Percentiles rank a stretch among this genome's conserved stretches.
Evolutionary conservation across 2,113 vertebrate species (phyloP).

Genomic region (Pseudopipra pipra): DNA sequence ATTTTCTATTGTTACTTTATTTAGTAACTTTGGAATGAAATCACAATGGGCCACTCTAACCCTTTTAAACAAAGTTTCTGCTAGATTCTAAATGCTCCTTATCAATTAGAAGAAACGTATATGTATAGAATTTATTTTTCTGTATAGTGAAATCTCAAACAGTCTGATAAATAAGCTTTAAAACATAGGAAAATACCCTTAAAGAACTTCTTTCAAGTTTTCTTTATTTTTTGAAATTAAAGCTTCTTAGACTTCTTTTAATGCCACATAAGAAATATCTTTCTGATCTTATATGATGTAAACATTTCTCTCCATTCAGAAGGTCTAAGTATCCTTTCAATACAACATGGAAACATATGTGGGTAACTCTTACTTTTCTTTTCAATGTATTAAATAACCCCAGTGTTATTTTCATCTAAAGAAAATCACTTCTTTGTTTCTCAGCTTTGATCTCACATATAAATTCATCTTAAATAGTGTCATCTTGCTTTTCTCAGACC

Average conservation of each 20-base stretch:
- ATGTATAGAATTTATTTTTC: not conserved
- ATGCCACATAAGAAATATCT: not conserved
- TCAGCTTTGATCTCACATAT: slow-evolving; percentile 54
- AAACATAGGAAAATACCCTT: not conserved
- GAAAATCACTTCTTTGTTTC: not conserved
- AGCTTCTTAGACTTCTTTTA: not conserved
- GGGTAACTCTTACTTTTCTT: not conserved
- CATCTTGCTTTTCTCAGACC: slow-evolving; percentile 15
- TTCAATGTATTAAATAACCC: not conserved
- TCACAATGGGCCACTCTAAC: not conserved
- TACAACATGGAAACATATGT: not conserved
- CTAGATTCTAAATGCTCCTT: not conserved
- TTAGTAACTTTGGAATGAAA: not conserved
- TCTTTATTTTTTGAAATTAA: not conserved
- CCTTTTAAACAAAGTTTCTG: not conserved
- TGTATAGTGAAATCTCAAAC: not conserved
- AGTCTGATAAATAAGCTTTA: not conserved
- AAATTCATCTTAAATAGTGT: slow-evolving; percentile 8
- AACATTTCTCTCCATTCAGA: not conserved
- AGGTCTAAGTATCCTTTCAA: not conserved
- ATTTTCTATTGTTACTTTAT: not conserved
- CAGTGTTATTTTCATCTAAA: not conserved
- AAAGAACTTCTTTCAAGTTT: not conserved
- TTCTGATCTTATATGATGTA: not conserved
- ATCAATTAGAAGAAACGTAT: not conserved